Percentiles rank a stretch among this genome's conserved stretches.
These are phyloP conservation scores for Musca vetustissima DNA, from an alignment of 1,140 invertebrate genomes.

Conservation along the genomic window DNA sequence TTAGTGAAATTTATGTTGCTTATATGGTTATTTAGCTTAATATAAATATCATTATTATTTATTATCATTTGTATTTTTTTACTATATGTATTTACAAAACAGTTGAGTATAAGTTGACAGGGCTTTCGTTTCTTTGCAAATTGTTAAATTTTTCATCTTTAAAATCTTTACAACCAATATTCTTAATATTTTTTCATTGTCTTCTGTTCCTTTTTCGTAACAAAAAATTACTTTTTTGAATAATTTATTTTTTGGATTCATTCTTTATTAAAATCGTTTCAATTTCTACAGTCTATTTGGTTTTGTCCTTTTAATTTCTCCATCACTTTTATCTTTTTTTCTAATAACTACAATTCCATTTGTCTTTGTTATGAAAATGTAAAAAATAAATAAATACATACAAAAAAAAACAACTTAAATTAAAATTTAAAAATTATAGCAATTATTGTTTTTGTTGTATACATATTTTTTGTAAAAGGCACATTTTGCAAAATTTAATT, in stretches of 20 bases:
- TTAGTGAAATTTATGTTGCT: too few species aligned
- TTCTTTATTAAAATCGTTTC: neutral
- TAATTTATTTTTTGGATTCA: neutral
- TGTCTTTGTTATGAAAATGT: neutral
- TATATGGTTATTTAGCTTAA: too few species aligned
- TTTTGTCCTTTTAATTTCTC: neutral
- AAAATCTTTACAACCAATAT: slow-evolving; percentile 17
- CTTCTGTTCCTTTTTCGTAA: neutral
- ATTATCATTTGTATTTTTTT: neutral
- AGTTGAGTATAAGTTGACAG: slow-evolving; percentile 8
- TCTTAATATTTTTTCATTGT: slow-evolving; percentile 8
- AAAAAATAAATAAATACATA: neutral
- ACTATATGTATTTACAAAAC: slow-evolving; percentile 9
- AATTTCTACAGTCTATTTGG: too few species aligned
- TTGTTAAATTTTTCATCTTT: neutral
- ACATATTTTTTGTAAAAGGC: slow-evolving; percentile 9
- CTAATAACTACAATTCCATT: slow-evolving; percentile 2
- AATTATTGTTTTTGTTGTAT: neutral
- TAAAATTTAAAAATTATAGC: neutral
- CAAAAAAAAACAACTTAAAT: neutral
- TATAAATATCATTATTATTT: neutral
- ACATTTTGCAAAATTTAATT: slow-evolving; percentile 3
- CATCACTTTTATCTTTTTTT: neutral
- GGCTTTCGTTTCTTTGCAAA: neutral
- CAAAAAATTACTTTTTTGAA: neutral